A percentile compares a stretch with the other conserved stretches of the same genome.
Evolutionary conservation across 1,140 invertebrate genomes (phyloP).

Genomic region (Pantala flavescens): DNA sequence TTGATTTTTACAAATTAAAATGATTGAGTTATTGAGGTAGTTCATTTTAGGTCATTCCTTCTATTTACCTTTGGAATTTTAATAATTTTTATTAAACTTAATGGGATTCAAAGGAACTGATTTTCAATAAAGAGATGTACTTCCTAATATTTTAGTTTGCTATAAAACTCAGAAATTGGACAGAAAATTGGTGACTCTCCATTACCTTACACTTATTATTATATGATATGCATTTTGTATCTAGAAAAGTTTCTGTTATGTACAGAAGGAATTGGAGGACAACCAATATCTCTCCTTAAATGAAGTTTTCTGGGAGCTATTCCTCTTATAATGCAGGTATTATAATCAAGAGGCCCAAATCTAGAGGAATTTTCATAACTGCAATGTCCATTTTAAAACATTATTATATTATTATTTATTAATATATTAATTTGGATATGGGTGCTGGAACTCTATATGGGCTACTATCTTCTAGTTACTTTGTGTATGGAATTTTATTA

Average conservation of each 20-base stretch:
- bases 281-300: not conserved
- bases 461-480: constrained; percentile 9
- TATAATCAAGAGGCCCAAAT: not conserved
- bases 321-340: not conserved
- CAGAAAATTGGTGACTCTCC: not conserved
- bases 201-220: not conserved
- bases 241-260: not conserved
- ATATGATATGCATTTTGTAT: not conserved
- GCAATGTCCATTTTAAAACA: constrained; percentile 10
- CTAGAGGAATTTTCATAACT: not conserved
- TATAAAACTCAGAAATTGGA: too few species aligned
- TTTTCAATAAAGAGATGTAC: too few species aligned
- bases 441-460: constrained; percentile 7
- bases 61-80: too few species aligned
- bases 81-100: too few species aligned
- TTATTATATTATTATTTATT: constrained; percentile 11
- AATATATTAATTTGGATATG: constrained; percentile 11
- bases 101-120: too few species aligned
- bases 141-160: too few species aligned
- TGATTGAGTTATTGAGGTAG: too few species aligned
- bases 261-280: not conserved
- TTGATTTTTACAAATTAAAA: too few species aligned
- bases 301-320: not conserved
- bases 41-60: too few species aligned
- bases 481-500: constrained; percentile 11